Conservation (phyloP, 2,888 invertebrate genomes). For the Leptopterna dolabrata region DNA sequence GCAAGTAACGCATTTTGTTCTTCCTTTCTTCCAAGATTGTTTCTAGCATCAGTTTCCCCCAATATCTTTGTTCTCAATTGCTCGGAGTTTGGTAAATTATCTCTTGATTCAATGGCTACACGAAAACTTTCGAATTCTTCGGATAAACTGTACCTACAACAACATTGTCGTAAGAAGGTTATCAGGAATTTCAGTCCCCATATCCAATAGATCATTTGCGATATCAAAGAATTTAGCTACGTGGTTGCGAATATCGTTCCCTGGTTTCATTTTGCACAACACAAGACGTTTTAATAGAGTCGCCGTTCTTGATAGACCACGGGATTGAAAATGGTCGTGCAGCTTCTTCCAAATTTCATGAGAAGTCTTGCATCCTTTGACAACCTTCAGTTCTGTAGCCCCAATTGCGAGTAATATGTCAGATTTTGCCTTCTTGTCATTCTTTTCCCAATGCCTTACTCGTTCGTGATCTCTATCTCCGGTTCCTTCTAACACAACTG, state of each 20-base stretch:
- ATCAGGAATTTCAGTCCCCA: not conserved
- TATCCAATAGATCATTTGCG: not conserved
- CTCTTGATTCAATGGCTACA: constrained; percentile 16
- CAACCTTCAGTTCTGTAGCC: not conserved
- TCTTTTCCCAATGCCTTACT: not conserved
- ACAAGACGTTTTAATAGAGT: not conserved
- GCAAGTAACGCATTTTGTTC: not conserved
- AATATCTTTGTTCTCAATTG: not conserved
- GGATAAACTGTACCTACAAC: not conserved
- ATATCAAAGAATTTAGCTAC: constrained; percentile 1
- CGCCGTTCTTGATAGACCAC: not conserved
- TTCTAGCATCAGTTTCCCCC: constrained; percentile 20
- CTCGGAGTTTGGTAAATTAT: constrained; percentile 15
- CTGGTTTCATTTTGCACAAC: not conserved
- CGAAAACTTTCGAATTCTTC: constrained; percentile 7
- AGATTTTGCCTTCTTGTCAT: not conserved
- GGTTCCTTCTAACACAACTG: not conserved
- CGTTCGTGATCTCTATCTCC: not conserved
- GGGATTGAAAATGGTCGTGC: not conserved
- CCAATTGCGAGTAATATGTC: not conserved
- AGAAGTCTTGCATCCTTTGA: constrained; percentile 3
- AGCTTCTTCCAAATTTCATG: not conserved
- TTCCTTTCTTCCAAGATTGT: not conserved
- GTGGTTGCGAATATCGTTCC: not conserved
- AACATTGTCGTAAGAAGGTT: constrained; percentile 5